A percentile compares a stretch with the other conserved stretches of the same genome.
phyloP scores from a whole-genome alignment of 2,797 vertebrate genomes.

The Micropoecilia bifurca region DNA sequence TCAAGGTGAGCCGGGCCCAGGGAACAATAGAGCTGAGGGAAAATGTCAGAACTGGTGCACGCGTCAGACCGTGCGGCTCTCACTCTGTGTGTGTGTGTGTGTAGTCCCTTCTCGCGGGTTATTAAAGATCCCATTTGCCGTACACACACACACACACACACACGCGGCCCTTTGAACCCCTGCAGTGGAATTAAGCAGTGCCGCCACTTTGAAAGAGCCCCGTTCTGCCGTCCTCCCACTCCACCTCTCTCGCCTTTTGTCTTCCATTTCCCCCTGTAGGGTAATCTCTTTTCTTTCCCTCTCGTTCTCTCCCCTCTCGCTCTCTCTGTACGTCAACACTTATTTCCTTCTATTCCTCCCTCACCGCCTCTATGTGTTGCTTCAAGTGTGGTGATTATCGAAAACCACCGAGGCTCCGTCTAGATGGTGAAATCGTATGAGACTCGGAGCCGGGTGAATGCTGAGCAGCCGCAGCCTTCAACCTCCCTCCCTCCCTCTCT shows the following conservation, averaged over 20 bases:
- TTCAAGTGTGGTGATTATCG: constrained; percentile 64
- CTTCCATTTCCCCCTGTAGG: constrained; percentile 71
- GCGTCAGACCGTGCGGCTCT: background rate
- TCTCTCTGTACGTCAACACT: constrained; percentile 50
- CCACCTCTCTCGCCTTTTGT: constrained; percentile 73
- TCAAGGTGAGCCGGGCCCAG: constrained; percentile 80
- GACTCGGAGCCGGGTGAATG: constrained; percentile 56
- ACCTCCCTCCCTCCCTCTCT: constrained; percentile 35
- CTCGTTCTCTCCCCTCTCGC: constrained; percentile 6
- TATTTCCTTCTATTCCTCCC: constrained; percentile 46
- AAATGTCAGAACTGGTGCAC: constrained; percentile 74
- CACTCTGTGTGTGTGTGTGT: constrained; percentile 24
- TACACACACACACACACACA: constrained; percentile 29
- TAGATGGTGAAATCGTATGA: constrained; percentile 32
- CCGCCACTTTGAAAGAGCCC: constrained; percentile 63
- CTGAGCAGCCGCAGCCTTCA: constrained; percentile 41
- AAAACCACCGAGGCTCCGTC: constrained; percentile 55
- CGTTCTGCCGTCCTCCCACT: constrained; percentile 76
- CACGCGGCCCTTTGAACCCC: constrained; percentile 73
- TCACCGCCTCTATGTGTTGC: constrained; percentile 50
- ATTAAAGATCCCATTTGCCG: constrained; percentile 70
- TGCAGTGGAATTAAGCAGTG: constrained; percentile 79
- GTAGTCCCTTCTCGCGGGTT: constrained; percentile 65
- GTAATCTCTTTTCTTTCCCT: constrained; percentile 58
- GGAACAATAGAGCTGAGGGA: constrained; percentile 80